Evolutionary conservation across 2,797 vertebrate species (phyloP).

Genomic region (Chelidonichthys spinosus): DNA sequence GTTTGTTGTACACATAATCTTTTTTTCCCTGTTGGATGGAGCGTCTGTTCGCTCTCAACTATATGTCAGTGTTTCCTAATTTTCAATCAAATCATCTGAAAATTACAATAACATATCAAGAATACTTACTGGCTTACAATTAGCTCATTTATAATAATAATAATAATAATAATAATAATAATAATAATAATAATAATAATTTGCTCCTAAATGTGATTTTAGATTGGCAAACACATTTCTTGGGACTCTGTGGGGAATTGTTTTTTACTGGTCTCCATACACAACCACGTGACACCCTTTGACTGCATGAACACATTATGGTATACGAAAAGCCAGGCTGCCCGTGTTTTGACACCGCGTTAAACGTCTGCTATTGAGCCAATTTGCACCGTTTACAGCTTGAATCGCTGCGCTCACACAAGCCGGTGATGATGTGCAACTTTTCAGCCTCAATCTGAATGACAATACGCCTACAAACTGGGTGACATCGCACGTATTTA

Average conservation of each 20-base stretch:
- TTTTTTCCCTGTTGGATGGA: background rate
- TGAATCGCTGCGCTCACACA: constrained; percentile 62
- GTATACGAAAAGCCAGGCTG: constrained; percentile 27
- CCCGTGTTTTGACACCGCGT: constrained; percentile 56
- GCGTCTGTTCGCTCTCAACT: background rate
- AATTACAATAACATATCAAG: too few relatives aligned
- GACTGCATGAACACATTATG: constrained; percentile 9
- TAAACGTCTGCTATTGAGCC: constrained; percentile 40
- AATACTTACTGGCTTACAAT: background rate
- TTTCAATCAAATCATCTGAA: background rate
- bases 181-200: background rate
- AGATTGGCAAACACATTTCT: background rate
- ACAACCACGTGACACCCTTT: background rate
- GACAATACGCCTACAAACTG: constrained; percentile 83
- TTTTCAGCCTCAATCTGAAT: constrained; percentile 76
- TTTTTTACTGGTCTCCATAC: background rate
- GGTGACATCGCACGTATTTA: constrained; percentile 83
- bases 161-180: background rate
- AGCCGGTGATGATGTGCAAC: constrained; percentile 67
- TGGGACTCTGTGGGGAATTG: too few relatives aligned
- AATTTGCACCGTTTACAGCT: constrained; percentile 69
- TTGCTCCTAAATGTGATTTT: background rate
- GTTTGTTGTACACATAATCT: background rate
- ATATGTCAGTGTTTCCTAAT: background rate
- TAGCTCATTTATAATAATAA: background rate